These are phyloP conservation scores for Poliocrania exsul DNA, from an alignment of 2,797 vertebrate genomes.

Conservation along the genomic window DNA sequence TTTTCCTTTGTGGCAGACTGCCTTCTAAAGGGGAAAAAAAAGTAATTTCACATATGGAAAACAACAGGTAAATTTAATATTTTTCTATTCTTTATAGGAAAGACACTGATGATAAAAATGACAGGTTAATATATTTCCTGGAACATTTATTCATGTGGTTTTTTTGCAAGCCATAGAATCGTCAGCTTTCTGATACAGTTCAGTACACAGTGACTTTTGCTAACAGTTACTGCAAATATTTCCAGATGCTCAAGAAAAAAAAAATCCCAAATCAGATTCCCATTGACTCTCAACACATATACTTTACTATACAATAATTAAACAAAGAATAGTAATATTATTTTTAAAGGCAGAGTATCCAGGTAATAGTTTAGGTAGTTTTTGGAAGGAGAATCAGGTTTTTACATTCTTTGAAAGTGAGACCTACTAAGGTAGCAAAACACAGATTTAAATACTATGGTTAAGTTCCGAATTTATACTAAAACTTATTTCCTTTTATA, in stretches of 20 bases:
- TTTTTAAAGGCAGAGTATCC: background rate
- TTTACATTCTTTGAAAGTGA: background rate
- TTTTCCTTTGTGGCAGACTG: conserved; percentile 19
- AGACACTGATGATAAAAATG: conserved; percentile 54
- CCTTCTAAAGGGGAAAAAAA: background rate
- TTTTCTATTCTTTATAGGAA: conserved; percentile 38
- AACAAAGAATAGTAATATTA: background rate
- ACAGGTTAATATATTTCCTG: conserved; percentile 60
- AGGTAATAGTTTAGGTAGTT: background rate
- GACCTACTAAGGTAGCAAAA: background rate
- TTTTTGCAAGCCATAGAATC: conserved; percentile 48
- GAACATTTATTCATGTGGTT: conserved; percentile 50
- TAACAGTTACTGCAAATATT: background rate
- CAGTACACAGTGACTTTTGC: conserved; percentile 22
- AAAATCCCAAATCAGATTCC: background rate
- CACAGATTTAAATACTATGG: background rate
- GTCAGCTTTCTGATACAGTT: conserved; percentile 37
- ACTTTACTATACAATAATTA: background rate
- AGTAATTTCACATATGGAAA: conserved; percentile 26
- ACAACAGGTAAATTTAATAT: conserved; percentile 25
- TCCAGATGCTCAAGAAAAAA: background rate
- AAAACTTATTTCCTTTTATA: background rate
- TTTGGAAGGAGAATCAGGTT: background rate
- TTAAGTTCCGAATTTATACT: background rate
- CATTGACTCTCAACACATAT: background rate